Evolutionary conservation across 2,888 invertebrate genomes (phyloP), one percentile per base, ranked within the genome.

Genomic region (Entomobrya multifasciata): DNA sequence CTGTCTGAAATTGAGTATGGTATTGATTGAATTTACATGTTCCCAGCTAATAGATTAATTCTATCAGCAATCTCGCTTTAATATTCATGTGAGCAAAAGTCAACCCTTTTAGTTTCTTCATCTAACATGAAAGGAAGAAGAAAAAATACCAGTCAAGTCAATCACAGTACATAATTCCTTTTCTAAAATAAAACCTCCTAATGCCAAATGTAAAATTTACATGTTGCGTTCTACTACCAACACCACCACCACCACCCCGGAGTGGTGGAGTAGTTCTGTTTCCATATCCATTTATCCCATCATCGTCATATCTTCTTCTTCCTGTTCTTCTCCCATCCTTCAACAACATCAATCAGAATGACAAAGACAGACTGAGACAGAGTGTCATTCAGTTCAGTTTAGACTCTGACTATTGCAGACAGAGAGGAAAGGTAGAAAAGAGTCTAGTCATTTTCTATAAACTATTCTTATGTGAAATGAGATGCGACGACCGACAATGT

Each of bases 301-400:
- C 13, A 47, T 47, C 10, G 15, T 47, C 47, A 47, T n/a, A 47
- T 8, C 11, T 8, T n/a, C 2, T 20, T 55, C 55, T 55, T 20
- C 30, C 4, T 30, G 15, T 60, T 30, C 30, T 13, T 60, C 27
- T 62, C 57, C n/a, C 62, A 62, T 62, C 62, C 30, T 30, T 62
- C 62, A 10, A 62, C 62, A n/a, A 36, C 36, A 62, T 62, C 62
- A 62, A 62, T 62, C 62, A 62, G 62, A 36, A 15, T 17, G 30
- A 36, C n/a, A 30, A 25, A 11, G 5, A 57, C 22, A 57, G 57
- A 22, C 8, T 5, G 20, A 22, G 20, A 25, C 22, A 57, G 22
- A 22, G 57, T 4, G 57, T 20, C n/a, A 55, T 2, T n/a, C 10
- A 57, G 57, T 20, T 17, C 6, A 41, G 5, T 20, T 22, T 20